A percentile compares a stretch with the other conserved stretches of the same genome.
Evolutionary conservation across 2,888 invertebrate species (phyloP).

Genomic region (Leistus spinibarbis): DNA sequence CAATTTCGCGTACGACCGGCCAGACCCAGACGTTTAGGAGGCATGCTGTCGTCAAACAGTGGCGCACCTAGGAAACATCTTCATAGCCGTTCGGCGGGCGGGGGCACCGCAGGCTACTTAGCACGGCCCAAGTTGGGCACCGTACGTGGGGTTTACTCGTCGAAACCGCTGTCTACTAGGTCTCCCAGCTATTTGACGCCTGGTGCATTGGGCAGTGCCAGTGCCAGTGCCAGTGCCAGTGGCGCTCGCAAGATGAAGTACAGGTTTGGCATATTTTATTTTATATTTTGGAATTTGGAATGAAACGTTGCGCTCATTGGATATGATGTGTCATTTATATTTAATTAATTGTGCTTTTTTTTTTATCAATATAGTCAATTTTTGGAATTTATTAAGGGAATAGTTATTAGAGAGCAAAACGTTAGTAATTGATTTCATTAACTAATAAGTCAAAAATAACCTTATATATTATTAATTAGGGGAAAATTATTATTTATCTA

Average conservation of each 20-base stretch:
- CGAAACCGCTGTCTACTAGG: conserved; percentile 29
- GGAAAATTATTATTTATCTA: no score
- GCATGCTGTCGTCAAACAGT: not conserved
- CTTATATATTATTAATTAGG: no score
- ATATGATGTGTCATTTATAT: not conserved
- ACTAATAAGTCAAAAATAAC: no score
- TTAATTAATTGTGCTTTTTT: no score
- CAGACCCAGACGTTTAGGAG: not conserved
- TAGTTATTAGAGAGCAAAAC: no score
- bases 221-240: not conserved
- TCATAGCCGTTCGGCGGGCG: not conserved
- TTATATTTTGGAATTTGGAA: not conserved
- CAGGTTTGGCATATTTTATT: conserved; percentile 1
- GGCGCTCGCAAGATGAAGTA: conserved; percentile 28
- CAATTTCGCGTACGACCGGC: not conserved
- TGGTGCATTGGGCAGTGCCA: not conserved
- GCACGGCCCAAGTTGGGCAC: conserved; percentile 52
- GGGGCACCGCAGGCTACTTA: conserved; percentile 47
- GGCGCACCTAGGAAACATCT: not conserved
- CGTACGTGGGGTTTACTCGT: conserved; percentile 25
- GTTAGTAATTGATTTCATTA: no score
- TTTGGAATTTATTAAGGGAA: no score
- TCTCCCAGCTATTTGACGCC: conserved; percentile 2
- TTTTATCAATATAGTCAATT: no score
- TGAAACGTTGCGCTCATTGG: not conserved